phyloP scores from a whole-genome alignment of 2,888 invertebrate species.

The Protodeltote pygarga region DNA sequence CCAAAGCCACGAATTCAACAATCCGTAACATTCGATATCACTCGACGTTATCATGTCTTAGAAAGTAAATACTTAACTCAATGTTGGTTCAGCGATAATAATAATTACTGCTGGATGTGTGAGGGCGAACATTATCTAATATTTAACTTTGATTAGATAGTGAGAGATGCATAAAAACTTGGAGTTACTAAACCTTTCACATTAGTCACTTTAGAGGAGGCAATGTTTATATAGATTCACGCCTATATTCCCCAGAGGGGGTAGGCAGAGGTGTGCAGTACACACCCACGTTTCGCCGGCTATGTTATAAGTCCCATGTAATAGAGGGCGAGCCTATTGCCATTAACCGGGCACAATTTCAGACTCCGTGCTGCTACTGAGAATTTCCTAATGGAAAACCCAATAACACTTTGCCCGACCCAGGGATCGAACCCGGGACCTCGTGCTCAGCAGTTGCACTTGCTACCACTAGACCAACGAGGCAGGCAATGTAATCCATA shows the following conservation, averaged over 20 bases:
- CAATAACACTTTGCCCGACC: too few relatives aligned
- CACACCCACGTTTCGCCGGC: too few relatives aligned
- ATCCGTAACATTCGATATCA: slow-evolving; percentile 38
- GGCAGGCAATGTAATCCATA: too few relatives aligned
- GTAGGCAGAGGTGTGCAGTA: not conserved
- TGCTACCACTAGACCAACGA: too few relatives aligned
- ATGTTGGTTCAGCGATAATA: slow-evolving; percentile 78
- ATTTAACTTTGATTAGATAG: slow-evolving; percentile 81
- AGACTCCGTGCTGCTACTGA: too few relatives aligned
- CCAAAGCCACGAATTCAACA: slow-evolving; percentile 17
- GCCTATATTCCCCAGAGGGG: not conserved
- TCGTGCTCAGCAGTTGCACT: too few relatives aligned
- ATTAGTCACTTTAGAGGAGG: slow-evolving; percentile 36
- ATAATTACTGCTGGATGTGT: slow-evolving; percentile 83
- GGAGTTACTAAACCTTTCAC: slow-evolving; percentile 58
- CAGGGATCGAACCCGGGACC: too few relatives aligned
- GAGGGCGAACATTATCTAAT: slow-evolving; percentile 78
- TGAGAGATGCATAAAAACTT: slow-evolving; percentile 64
- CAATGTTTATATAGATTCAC: slow-evolving; percentile 1
- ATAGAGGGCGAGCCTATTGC: too few relatives aligned
- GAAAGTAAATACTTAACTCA: slow-evolving; percentile 74
- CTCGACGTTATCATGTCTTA: slow-evolving; percentile 67
- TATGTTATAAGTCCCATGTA: too few relatives aligned
- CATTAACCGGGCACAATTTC: too few relatives aligned
- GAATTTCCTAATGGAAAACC: too few relatives aligned